Evolutionary conservation across 2,888 invertebrate genomes (phyloP).

Genomic region (Andrena haemorrhoa): DNA sequence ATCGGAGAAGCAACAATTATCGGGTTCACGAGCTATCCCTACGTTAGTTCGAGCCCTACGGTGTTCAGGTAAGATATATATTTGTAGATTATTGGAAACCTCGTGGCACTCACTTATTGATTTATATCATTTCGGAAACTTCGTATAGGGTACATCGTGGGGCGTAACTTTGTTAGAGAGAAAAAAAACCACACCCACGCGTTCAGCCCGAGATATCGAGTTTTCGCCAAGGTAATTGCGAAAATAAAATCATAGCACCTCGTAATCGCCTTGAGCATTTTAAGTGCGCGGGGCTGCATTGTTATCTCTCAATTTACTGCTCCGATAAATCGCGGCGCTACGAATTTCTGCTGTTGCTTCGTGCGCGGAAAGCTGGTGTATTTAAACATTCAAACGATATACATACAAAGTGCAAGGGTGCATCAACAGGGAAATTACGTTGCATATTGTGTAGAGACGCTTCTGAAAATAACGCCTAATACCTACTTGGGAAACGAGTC

Average conservation of each 20-base stretch:
- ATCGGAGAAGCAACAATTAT: constrained; percentile 55
- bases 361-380: constrained; percentile 6
- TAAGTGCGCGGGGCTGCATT: constrained; percentile 18
- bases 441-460: neutral
- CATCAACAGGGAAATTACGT: constrained; percentile 20
- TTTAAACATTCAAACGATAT: constrained; percentile 26
- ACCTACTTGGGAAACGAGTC: neutral
- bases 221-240: constrained; percentile 9
- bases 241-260: constrained; percentile 44
- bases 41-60: constrained; percentile 24
- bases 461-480: neutral
- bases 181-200: neutral
- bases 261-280: constrained; percentile 43
- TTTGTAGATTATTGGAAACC: constrained; percentile 56
- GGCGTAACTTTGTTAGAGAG: neutral
- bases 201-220: neutral
- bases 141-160: neutral
- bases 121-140: constrained; percentile 44
- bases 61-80: constrained; percentile 41
- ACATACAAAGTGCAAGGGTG: constrained; percentile 2
- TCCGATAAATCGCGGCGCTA: constrained; percentile 36
- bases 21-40: constrained; percentile 34
- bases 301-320: constrained; percentile 53
- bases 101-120: constrained; percentile 37
- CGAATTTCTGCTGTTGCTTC: constrained; percentile 24